phyloP scores from a whole-genome alignment of 2,888 invertebrate species.

The Pandemis corylana region DNA sequence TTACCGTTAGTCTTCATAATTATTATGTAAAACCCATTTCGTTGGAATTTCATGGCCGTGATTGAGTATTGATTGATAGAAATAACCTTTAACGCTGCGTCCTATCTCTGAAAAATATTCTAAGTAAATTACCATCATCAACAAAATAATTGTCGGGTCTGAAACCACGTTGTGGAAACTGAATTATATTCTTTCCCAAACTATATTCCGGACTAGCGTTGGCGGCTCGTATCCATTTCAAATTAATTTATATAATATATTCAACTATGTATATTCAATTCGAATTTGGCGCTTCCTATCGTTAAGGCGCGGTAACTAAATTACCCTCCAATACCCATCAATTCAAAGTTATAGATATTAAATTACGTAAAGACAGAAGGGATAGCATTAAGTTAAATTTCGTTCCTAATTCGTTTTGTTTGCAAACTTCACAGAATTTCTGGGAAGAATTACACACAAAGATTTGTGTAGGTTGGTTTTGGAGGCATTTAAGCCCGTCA shows the following conservation, averaged over 20 bases:
- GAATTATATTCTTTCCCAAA: too few relatives aligned
- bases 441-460: not conserved
- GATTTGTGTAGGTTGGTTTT: not conserved
- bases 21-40: too few relatives aligned
- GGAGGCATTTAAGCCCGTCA: not conserved
- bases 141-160: too few relatives aligned
- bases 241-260: conserved; percentile 15
- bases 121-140: too few relatives aligned
- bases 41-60: too few relatives aligned
- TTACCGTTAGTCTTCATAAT: too few relatives aligned
- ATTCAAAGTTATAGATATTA: conserved; percentile 34
- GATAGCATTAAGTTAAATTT: conserved; percentile 18
- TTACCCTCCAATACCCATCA: conserved; percentile 26
- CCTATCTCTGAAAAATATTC: too few relatives aligned
- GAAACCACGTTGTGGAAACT: too few relatives aligned
- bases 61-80: too few relatives aligned
- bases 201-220: not conserved
- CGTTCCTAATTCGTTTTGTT: conserved; percentile 15
- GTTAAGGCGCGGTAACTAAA: conserved; percentile 16
- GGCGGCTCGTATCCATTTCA: conserved; percentile 7
- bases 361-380: conserved; percentile 29
- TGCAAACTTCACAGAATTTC: not conserved
- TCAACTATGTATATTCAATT: conserved; percentile 26
- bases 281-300: conserved; percentile 3
- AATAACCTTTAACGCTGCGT: too few relatives aligned